Evolutionary conservation across 2,888 invertebrate genomes (phyloP).

Genomic region (Clanis bilineata): DNA sequence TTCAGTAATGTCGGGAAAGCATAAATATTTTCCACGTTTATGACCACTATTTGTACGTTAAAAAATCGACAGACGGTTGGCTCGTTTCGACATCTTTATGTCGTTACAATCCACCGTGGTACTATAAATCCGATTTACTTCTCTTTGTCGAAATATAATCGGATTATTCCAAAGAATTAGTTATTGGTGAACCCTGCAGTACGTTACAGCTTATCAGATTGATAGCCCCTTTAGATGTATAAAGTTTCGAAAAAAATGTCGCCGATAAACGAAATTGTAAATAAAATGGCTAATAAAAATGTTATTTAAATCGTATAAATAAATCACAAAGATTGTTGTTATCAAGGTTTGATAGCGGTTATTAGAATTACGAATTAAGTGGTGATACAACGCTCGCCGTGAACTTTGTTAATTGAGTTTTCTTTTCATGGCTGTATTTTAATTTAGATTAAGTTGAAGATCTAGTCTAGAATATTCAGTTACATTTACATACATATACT

Average conservation of each 20-base stretch:
- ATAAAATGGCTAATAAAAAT: slow-evolving; percentile 6
- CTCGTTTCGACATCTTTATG: background rate
- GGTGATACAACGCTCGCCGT: background rate
- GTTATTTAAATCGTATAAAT: background rate
- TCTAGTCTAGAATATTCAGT: background rate
- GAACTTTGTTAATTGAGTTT: background rate
- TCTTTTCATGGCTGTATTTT: background rate
- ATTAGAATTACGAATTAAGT: background rate
- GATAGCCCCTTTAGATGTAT: background rate
- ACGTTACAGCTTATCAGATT: slow-evolving; percentile 10
- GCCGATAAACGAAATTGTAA: background rate
- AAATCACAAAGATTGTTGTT: background rate
- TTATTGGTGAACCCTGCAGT: slow-evolving; percentile 32
- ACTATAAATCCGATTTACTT: slow-evolving; percentile 16
- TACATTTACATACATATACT: too few species aligned
- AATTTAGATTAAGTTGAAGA: background rate
- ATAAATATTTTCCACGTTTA: background rate
- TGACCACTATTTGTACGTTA: background rate
- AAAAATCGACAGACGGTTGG: background rate
- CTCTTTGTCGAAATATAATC: slow-evolving; percentile 55
- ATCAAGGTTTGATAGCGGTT: background rate
- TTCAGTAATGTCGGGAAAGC: background rate
- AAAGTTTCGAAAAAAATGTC: background rate
- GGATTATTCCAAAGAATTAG: slow-evolving; percentile 55
- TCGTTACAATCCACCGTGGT: background rate